phyloP scores from a whole-genome alignment of 2,797 vertebrate species.

The Hafferia zeledoni region DNA sequence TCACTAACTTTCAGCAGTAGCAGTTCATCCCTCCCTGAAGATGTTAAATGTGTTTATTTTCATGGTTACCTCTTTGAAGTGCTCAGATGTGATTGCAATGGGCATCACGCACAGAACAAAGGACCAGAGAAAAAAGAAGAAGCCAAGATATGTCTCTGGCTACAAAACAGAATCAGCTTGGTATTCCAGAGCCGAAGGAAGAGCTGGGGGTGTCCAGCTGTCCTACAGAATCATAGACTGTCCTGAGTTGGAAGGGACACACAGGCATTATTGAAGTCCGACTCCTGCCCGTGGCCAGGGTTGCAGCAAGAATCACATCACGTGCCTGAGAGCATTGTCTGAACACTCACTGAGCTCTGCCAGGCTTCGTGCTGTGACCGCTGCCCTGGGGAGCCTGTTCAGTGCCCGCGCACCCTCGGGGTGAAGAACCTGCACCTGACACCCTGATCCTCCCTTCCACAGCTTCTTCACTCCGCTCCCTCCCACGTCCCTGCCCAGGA shows the following conservation, averaged over 20 bases:
- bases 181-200: neutral
- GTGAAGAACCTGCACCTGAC: neutral
- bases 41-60: neutral
- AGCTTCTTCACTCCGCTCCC: neutral
- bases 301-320: neutral
- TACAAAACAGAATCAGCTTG: rapidly evolving
- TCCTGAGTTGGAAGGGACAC: neutral
- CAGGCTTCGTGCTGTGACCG: neutral
- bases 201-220: neutral
- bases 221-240: neutral
- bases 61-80: neutral
- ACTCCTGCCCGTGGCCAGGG: neutral
- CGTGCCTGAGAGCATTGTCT: neutral
- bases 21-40: neutral
- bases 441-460: neutral
- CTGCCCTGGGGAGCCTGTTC: neutral
- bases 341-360: neutral
- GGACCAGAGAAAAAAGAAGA: neutral
- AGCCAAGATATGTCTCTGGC: rapidly evolving
- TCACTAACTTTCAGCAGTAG: neutral
- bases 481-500: neutral
- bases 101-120: neutral
- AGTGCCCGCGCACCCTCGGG: neutral
- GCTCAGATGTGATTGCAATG: neutral
- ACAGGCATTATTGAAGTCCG: neutral